Evolutionary conservation across 2,888 invertebrate genomes (phyloP).

Genomic region (Drosophila koepferae): DNA sequence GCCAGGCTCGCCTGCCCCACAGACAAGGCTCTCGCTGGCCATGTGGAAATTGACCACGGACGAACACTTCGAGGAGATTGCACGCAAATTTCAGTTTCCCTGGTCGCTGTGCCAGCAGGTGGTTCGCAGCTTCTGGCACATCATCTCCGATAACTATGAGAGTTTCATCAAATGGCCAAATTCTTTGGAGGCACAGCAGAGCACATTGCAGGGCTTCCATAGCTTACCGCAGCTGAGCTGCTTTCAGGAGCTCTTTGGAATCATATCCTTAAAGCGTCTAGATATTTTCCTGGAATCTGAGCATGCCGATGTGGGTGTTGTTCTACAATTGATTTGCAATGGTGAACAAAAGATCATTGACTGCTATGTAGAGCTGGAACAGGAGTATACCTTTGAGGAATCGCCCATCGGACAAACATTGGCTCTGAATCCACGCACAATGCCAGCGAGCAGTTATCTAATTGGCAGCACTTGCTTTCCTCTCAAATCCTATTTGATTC

Average conservation of each 20-base stretch:
- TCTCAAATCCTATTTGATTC: slow-evolving; percentile 80
- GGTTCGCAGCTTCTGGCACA: slow-evolving; percentile 82
- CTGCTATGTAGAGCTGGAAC: slow-evolving; percentile 82
- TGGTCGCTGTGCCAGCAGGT: slow-evolving; percentile 78
- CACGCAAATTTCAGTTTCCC: slow-evolving; percentile 81
- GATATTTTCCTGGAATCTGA: slow-evolving; percentile 83
- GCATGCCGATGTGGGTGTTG: slow-evolving; percentile 82
- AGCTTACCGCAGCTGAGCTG: slow-evolving; percentile 54
- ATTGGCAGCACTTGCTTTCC: slow-evolving; percentile 82
- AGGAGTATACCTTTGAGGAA: slow-evolving; percentile 79
- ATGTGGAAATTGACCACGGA: slow-evolving; percentile 84
- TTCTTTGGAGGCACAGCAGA: slow-evolving; percentile 70
- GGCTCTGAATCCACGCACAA: slow-evolving; percentile 74
- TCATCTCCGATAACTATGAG: slow-evolving; percentile 82
- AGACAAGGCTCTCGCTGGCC: slow-evolving; percentile 81
- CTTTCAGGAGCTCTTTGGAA: slow-evolving; percentile 79
- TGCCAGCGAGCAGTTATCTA: slow-evolving; percentile 80
- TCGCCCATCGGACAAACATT: slow-evolving; percentile 83
- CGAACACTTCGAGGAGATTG: slow-evolving; percentile 84
- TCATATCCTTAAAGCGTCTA: slow-evolving; percentile 80
- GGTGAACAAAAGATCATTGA: slow-evolving; percentile 82
- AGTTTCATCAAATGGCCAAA: slow-evolving; percentile 84
- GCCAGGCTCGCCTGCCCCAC: slow-evolving; percentile 59
- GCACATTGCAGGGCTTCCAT: slow-evolving; percentile 70
- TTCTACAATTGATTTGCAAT: slow-evolving; percentile 83